Evolutionary conservation across 2,797 vertebrate genomes (phyloP).

Genomic region (Selene dorsalis): DNA sequence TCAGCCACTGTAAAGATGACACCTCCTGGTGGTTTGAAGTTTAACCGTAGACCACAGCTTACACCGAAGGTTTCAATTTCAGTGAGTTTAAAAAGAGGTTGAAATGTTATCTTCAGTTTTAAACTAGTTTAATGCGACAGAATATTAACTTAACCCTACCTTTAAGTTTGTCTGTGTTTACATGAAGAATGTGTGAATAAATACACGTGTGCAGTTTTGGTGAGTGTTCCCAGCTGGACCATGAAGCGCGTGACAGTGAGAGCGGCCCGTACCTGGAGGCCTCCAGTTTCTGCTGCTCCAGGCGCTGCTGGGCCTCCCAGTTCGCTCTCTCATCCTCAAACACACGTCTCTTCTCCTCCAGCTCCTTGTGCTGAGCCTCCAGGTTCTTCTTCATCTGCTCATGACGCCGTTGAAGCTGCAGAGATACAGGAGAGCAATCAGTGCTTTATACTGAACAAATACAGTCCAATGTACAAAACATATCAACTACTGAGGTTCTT

Average conservation of each 20-base stretch:
- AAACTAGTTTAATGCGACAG: too few relatives aligned
- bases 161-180: too few relatives aligned
- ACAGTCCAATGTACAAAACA: neutral
- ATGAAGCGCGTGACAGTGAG: neutral
- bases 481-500: neutral
- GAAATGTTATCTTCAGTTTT: too few relatives aligned
- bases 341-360: slow-evolving; percentile 95
- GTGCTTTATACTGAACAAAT: neutral
- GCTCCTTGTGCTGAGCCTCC: slow-evolving; percentile 96
- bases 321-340: slow-evolving; percentile 94
- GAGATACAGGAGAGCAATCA: slow-evolving; percentile 5
- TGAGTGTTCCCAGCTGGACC: neutral
- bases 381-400: slow-evolving; percentile 99
- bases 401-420: slow-evolving; percentile 93
- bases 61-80: too few relatives aligned
- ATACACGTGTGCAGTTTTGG: neutral
- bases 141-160: too few relatives aligned
- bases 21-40: too few relatives aligned
- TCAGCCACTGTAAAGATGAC: too few relatives aligned
- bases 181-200: neutral
- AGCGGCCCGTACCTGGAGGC: slow-evolving; percentile 86
- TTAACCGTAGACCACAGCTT: too few relatives aligned
- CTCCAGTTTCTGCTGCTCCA: slow-evolving; percentile 95
- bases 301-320: slow-evolving; percentile 95
- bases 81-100: too few relatives aligned